A percentile compares a stretch with the other conserved stretches of the same genome.
Evolutionary conservation across 2,113 vertebrate genomes (phyloP).

Genomic region (Macrotus californicus): DNA sequence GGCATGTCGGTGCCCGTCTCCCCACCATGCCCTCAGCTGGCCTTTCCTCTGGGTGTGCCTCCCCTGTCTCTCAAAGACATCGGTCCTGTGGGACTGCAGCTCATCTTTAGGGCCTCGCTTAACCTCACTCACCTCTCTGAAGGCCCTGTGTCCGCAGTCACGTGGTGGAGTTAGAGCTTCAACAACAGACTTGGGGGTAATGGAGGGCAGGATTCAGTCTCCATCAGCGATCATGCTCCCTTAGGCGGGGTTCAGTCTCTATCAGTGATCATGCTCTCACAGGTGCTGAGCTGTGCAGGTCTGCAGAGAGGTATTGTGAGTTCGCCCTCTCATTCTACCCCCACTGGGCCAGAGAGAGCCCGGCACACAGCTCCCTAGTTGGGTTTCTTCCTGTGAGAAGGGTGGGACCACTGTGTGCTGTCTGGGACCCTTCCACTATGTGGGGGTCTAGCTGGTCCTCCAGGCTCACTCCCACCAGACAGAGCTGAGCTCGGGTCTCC

Average conservation of each 20-base stretch:
- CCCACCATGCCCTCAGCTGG: background rate
- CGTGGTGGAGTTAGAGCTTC: background rate
- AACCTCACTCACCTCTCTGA: background rate
- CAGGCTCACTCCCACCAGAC: background rate
- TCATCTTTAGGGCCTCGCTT: too few relatives aligned
- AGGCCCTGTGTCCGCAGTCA: background rate
- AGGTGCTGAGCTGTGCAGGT: background rate
- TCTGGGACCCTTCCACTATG: background rate
- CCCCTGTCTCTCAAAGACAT: background rate
- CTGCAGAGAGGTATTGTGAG: background rate
- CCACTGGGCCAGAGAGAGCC: background rate
- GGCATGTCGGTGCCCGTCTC: accelerated
- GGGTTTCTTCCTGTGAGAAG: background rate
- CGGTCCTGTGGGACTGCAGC: background rate
- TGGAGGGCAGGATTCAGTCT: background rate
- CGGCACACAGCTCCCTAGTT: background rate
- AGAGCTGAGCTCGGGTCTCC: background rate
- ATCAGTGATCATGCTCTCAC: background rate
- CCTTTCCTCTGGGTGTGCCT: background rate
- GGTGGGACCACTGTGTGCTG: background rate
- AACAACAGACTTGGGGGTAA: background rate
- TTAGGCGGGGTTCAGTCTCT: too few relatives aligned
- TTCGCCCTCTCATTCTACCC: background rate
- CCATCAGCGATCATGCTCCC: background rate
- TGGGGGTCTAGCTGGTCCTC: background rate